A percentile compares a stretch with the other conserved stretches of the same genome.
phyloP scores from a whole-genome alignment of 2,797 vertebrate genomes.

The Onychomys torridus region DNA sequence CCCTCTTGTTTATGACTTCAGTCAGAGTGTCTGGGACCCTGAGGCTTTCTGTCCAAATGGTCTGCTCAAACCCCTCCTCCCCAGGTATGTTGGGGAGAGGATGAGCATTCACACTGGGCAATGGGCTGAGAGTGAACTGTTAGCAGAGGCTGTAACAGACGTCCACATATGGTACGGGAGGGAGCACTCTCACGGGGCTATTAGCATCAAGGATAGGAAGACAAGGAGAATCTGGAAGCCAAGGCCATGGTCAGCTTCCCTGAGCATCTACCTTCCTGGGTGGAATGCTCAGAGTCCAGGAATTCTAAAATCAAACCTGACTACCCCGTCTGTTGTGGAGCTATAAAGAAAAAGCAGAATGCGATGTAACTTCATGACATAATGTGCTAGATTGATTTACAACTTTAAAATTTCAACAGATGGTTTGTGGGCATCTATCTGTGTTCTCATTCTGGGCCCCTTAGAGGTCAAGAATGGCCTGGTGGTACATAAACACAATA shows the following conservation, averaged over 20 bases:
- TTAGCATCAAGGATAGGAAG: not conserved
- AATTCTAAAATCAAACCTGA: not conserved
- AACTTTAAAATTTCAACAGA: not conserved
- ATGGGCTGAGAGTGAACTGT: not conserved
- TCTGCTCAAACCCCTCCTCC: not conserved
- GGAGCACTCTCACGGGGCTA: not conserved
- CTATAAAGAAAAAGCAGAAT: not conserved
- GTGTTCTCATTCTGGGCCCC: not conserved
- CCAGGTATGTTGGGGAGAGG: fast-evolving
- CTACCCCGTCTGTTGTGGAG: not conserved
- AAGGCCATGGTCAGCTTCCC: not conserved
- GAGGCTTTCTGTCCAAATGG: not conserved
- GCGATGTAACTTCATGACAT: not conserved
- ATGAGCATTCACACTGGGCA: not conserved
- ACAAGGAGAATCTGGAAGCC: not conserved
- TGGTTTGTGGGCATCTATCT: not conserved
- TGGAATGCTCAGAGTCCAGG: not conserved
- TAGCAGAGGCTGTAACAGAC: not conserved
- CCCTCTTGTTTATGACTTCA: not conserved
- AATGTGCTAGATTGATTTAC: not conserved
- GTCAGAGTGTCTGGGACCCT: not conserved
- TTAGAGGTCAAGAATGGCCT: not conserved
- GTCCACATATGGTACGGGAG: no score
- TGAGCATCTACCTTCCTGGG: not conserved
- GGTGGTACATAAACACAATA: no score